Evolutionary conservation across 2,113 vertebrate genomes (phyloP).

Genomic region (Mormoops blainvillei): DNA sequence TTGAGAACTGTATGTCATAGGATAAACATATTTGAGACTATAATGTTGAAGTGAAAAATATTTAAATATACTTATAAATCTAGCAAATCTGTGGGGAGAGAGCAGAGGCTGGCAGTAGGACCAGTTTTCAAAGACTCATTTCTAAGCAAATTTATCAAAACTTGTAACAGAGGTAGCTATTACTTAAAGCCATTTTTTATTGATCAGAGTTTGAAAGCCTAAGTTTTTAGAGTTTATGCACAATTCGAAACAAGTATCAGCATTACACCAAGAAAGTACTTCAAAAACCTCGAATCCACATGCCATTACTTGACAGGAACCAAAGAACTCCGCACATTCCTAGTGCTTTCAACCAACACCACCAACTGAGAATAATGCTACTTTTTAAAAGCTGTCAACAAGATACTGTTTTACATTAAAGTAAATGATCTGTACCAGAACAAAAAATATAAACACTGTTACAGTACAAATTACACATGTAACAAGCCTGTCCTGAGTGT

Average conservation of each 20-base stretch:
- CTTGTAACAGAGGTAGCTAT: not conserved
- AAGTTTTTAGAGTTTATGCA: not conserved
- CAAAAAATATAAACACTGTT: not conserved
- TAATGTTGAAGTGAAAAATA: not conserved
- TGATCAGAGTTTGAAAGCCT: not conserved
- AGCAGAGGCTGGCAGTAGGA: not conserved
- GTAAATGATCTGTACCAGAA: not conserved
- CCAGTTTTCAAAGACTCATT: not conserved
- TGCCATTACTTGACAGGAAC: not conserved
- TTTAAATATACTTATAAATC: not conserved
- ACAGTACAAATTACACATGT: not conserved
- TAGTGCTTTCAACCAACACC: not conserved
- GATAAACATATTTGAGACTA: constrained; percentile 22
- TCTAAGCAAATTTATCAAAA: not conserved
- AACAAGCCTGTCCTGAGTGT: not conserved
- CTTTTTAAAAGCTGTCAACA: constrained; percentile 15
- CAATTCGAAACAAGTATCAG: not conserved
- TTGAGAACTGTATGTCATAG: not conserved
- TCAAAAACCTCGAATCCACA: not conserved
- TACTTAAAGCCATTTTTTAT: not conserved
- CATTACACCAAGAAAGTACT: not conserved
- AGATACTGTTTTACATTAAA: not conserved
- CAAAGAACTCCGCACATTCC: not conserved
- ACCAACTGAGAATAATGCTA: not conserved
- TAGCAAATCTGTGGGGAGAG: not conserved